A percentile compares a stretch with the other conserved stretches of the same genome.
Evolutionary conservation across 2,888 invertebrate genomes (phyloP).

Genomic region (Tetropium fuscum): DNA sequence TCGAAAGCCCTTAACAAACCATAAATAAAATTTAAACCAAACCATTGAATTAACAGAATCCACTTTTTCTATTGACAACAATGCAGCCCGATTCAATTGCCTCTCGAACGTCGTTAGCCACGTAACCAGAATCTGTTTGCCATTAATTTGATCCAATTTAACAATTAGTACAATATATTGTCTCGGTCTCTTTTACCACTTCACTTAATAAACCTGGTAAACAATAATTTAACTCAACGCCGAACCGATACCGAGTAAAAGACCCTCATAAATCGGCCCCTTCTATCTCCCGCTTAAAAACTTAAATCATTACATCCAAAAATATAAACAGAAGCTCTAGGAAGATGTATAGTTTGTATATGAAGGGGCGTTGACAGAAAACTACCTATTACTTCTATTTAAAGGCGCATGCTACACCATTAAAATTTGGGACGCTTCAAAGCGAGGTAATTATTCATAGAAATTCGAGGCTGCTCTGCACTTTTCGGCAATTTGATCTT

Average conservation of each 20-base stretch:
- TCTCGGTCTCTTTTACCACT: conserved; percentile 4
- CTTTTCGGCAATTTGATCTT: conserved; percentile 22
- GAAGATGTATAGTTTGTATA: conserved; percentile 29
- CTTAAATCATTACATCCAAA: conserved; percentile 16
- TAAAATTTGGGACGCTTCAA: conserved; percentile 34
- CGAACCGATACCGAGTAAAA: neutral
- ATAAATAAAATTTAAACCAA: conserved; percentile 7
- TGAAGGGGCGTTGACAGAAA: conserved; percentile 24
- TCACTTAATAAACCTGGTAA: conserved; percentile 10
- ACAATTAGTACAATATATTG: conserved; percentile 12
- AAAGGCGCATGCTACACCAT: conserved; percentile 23
- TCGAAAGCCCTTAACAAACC: conserved; percentile 7
- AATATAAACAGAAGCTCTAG: conserved; percentile 24
- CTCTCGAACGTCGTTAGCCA: conserved; percentile 8
- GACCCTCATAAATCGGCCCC: conserved; percentile 11
- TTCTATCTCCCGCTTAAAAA: neutral
- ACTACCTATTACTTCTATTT: conserved; percentile 33
- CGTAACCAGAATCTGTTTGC: conserved; percentile 12
- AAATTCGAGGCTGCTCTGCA: conserved; percentile 19
- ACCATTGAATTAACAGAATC: neutral
- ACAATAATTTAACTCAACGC: conserved; percentile 12
- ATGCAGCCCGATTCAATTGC: conserved; percentile 8
- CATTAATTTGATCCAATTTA: conserved; percentile 12
- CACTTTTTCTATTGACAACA: conserved; percentile 10
- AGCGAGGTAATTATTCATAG: conserved; percentile 31